These are phyloP conservation scores for Camptogramma bilineatum DNA, from an alignment of 2,888 invertebrate species.

Conservation along the genomic window DNA sequence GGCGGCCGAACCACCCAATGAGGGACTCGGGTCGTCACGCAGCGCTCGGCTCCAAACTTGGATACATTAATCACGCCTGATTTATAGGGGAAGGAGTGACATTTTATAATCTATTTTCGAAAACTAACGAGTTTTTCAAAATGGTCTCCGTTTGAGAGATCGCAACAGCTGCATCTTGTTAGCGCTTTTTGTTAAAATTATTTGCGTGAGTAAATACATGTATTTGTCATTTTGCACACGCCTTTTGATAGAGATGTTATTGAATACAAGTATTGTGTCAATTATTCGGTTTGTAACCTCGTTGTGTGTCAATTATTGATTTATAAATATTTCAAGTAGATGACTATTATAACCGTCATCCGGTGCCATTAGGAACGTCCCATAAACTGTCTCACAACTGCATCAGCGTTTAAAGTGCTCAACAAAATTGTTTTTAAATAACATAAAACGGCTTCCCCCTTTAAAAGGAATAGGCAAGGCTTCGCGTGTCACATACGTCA, in stretches of 20 bases:
- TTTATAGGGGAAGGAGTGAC: constrained; percentile 84
- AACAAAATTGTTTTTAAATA: constrained; percentile 78
- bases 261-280: constrained; percentile 67
- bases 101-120: constrained; percentile 85
- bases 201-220: constrained; percentile 73
- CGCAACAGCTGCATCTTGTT: constrained; percentile 84
- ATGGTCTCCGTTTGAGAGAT: constrained; percentile 74
- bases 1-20: constrained; percentile 84
- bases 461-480: constrained; percentile 71
- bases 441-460: constrained; percentile 62
- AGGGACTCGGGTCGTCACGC: constrained; percentile 80
- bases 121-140: constrained; percentile 82
- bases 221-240: constrained; percentile 56
- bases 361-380: constrained; percentile 54
- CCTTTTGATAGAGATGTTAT: constrained; percentile 63
- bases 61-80: constrained; percentile 82
- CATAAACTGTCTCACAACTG: constrained; percentile 52
- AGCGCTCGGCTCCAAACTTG: constrained; percentile 70
- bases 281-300: constrained; percentile 71
- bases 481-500: constrained; percentile 81
- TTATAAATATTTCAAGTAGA: constrained; percentile 67
- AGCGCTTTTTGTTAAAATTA: constrained; percentile 80
- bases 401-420: constrained; percentile 60
- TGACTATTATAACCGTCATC: constrained; percentile 57
- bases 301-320: constrained; percentile 72